Evolutionary conservation across 2,797 vertebrate genomes (phyloP), one percentile per base, ranked within the genome.

Genomic region (Microhierax caerulescens): DNA sequence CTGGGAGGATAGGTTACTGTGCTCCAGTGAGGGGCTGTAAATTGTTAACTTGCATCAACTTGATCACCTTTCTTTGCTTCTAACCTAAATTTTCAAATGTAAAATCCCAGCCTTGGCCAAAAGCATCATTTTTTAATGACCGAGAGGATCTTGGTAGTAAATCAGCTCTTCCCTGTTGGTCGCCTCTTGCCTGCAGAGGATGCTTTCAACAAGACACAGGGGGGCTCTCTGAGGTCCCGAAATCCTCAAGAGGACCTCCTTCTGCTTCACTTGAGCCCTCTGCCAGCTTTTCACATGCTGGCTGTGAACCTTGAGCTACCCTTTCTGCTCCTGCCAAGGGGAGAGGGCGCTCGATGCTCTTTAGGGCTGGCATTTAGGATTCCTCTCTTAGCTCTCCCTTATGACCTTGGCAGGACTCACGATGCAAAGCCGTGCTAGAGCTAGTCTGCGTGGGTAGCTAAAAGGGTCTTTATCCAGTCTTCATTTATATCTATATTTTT

Each of bases 271-370:
- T 59, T 39, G 67, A 69, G 41, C 63, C 20, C 14, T 28, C 59
- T 88, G 83, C 22, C 41, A 83, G 72, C 47, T 85, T 73, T 48
- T 45, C 19, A 13, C 13, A 0, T 1, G 5, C 54, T 70, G 56
- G 3, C 24, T 54, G 47, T 25, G 59, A 45, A 11, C 60, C 23
- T 3, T 10, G 39, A 68, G 70, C 61, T 23, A 0, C n/a, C 19
- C 28, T 43, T 43, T 22, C 25, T 80, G 68, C 41, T 61, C 25
- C 87, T 24, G 25, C 51, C 3, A 6, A 61, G 34, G 28, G 9
- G 9, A 65, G 22, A 69, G 13, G 25, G 54, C 50, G 9, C 36
- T 41, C 1, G 0, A 0, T 53, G 63, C 57, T 60, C 60, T 37
- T 21, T 24, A 14, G 59, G 70, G 22, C 34, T 87, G 57, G 8